Conservation (phyloP, 2,888 invertebrate species). For the Acronicta alni region DNA sequence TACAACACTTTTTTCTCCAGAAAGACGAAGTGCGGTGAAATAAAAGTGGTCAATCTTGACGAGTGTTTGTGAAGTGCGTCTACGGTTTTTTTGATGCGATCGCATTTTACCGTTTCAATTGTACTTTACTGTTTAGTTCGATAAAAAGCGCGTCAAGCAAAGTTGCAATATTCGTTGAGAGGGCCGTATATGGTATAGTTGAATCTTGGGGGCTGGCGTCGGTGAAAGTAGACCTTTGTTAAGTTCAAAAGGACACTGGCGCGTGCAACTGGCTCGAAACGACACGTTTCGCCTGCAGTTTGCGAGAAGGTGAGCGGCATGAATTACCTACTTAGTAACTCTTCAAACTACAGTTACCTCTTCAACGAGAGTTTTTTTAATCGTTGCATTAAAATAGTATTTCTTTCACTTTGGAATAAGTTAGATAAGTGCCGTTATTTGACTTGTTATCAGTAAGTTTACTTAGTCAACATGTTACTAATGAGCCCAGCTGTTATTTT, state of each 20-base stretch:
- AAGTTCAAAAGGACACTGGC: slow-evolving; percentile 87
- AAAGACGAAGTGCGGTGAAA: slow-evolving; percentile 79
- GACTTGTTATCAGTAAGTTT: slow-evolving; percentile 49
- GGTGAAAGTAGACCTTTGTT: slow-evolving; percentile 89
- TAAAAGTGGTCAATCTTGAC: slow-evolving; percentile 69
- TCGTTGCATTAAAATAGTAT: slow-evolving; percentile 62
- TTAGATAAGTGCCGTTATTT: slow-evolving; percentile 55
- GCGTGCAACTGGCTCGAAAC: slow-evolving; percentile 81
- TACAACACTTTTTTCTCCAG: slow-evolving; percentile 67
- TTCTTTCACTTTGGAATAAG: slow-evolving; percentile 62
- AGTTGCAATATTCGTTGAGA: slow-evolving; percentile 79
- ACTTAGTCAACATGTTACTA: slow-evolving; percentile 39
- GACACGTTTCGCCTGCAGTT: slow-evolving; percentile 82
- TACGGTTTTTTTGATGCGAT: slow-evolving; percentile 74
- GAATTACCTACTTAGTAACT: slow-evolving; percentile 77
- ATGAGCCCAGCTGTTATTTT: slow-evolving; percentile 37
- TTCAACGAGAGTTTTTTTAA: slow-evolving; percentile 62
- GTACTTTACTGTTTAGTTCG: slow-evolving; percentile 86
- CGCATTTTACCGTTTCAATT: slow-evolving; percentile 83
- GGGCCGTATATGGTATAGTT: slow-evolving; percentile 82
- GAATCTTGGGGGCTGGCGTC: slow-evolving; percentile 78
- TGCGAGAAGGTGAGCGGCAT: slow-evolving; percentile 84
- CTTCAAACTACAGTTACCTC: slow-evolving; percentile 75
- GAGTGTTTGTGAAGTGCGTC: slow-evolving; percentile 80
- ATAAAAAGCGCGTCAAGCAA: slow-evolving; percentile 81